Evolutionary conservation across 2,113 vertebrate species (phyloP).

Genomic region (Neodontobutis hainanensis): DNA sequence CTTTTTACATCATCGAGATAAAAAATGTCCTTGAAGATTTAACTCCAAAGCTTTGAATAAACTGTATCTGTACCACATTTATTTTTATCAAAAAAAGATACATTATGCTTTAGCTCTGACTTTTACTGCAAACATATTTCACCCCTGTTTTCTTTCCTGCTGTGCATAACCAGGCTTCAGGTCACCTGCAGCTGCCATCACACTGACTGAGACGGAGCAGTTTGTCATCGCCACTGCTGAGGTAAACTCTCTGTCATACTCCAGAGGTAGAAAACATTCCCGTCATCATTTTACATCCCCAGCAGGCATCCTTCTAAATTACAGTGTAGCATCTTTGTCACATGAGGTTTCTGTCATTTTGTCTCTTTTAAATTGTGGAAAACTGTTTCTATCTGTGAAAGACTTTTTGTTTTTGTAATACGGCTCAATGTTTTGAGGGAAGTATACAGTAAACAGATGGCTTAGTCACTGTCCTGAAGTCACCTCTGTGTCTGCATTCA

Average conservation of each 20-base stretch:
- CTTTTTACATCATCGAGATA: background rate
- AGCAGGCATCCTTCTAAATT: conserved; percentile 32
- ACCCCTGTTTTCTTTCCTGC: background rate
- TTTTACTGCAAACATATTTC: background rate
- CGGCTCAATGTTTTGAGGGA: background rate
- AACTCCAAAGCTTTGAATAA: background rate
- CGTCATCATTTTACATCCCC: conserved; percentile 32
- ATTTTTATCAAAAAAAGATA: too few relatives aligned
- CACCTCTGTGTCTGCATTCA: background rate
- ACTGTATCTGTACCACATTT: background rate
- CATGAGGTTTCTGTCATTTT: background rate
- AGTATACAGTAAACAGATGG: background rate
- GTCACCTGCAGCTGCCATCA: conserved; percentile 52
- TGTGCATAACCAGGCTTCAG: conserved; percentile 52
- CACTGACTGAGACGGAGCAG: conserved; percentile 61
- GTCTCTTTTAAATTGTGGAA: background rate
- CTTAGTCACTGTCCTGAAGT: background rate
- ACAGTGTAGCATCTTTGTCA: conserved; percentile 2
- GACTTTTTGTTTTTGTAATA: background rate
- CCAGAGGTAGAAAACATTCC: conserved; percentile 6
- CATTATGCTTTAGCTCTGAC: too few relatives aligned
- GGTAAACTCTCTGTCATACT: conserved; percentile 47
- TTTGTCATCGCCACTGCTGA: conserved; percentile 50
- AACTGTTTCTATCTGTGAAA: background rate
- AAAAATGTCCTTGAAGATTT: background rate